Conservation (phyloP, 2,888 invertebrate genomes). For the Rhagophthalmus giganteus region DNA sequence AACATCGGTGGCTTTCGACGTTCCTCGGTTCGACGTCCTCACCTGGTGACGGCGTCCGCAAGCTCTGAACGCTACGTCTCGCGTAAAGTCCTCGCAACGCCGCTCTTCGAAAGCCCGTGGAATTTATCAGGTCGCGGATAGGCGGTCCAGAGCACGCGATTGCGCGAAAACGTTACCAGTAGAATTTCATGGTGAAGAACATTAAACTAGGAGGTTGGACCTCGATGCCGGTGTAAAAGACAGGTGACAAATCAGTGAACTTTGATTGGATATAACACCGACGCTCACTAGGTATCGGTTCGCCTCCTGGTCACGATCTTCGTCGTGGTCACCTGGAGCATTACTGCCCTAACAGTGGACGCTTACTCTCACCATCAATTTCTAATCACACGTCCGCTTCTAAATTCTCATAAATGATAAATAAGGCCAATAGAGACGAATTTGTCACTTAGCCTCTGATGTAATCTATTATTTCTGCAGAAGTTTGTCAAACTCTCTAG, state of each 20-base stretch:
- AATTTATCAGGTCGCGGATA: slow-evolving; percentile 48
- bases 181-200: slow-evolving; percentile 45
- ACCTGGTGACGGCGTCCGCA: slow-evolving; percentile 41
- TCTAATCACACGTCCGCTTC: slow-evolving; percentile 22
- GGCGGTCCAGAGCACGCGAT: slow-evolving; percentile 47
- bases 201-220: slow-evolving; percentile 50
- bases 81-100: slow-evolving; percentile 41
- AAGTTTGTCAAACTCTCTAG: slow-evolving; percentile 34
- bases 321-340: slow-evolving; percentile 40
- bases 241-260: slow-evolving; percentile 54
- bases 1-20: slow-evolving; percentile 23
- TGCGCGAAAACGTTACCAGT: slow-evolving; percentile 50
- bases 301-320: slow-evolving; percentile 37
- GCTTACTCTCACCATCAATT: slow-evolving; percentile 27
- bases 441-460: slow-evolving; percentile 48
- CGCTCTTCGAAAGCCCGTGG: slow-evolving; percentile 45
- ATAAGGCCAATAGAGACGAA: slow-evolving; percentile 47
- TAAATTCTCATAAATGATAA: slow-evolving; percentile 46
- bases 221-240: slow-evolving; percentile 42
- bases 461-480: slow-evolving; percentile 38
- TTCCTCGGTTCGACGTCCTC: slow-evolving; percentile 44
- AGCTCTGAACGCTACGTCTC: slow-evolving; percentile 29
- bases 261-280: slow-evolving; percentile 48
- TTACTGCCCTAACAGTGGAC: slow-evolving; percentile 20
- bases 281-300: slow-evolving; percentile 41